Evolutionary conservation across 2,888 invertebrate genomes (phyloP).

Genomic region (Atethmia centrago): DNA sequence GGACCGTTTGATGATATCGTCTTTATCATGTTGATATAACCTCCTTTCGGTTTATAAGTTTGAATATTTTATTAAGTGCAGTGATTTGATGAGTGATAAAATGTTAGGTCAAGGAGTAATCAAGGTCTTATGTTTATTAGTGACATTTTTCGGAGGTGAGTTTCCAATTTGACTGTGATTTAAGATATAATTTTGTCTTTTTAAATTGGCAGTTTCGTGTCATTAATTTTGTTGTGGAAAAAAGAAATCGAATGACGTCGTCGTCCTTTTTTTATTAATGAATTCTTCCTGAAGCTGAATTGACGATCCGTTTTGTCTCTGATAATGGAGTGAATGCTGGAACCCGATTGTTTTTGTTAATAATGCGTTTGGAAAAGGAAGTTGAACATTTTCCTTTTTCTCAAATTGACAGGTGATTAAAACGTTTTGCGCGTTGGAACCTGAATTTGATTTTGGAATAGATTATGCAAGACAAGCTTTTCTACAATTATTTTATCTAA

Average conservation of each 20-base stretch:
- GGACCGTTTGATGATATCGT: conserved; percentile 61
- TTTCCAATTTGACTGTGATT: conserved; percentile 50
- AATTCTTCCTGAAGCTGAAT: conserved; percentile 54
- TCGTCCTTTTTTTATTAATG: conserved; percentile 52
- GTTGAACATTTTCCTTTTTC: conserved; percentile 34
- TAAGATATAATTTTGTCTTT: conserved; percentile 32
- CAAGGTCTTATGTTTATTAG: conserved; percentile 73
- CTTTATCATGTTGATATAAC: conserved; percentile 63
- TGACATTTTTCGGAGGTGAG: conserved; percentile 84
- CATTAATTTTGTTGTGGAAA: conserved; percentile 54
- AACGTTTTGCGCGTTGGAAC: neutral
- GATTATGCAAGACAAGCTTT: neutral
- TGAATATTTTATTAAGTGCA: conserved; percentile 61
- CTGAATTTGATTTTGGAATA: conserved; percentile 13
- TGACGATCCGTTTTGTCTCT: conserved; percentile 51
- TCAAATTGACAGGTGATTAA: conserved; percentile 34
- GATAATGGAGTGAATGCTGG: conserved; percentile 44
- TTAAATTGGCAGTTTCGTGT: conserved; percentile 45
- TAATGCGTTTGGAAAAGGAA: conserved; percentile 21
- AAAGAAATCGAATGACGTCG: conserved; percentile 51
- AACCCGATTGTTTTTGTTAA: conserved; percentile 11
- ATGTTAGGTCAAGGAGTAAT: conserved; percentile 77
- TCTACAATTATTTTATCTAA: no score
- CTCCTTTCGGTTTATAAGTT: conserved; percentile 39
- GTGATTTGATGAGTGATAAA: conserved; percentile 69